These are phyloP conservation scores for Pan troglodytes DNA, from an alignment of 2,113 vertebrate species.

Conservation along the genomic window NHGRI_mPanTro3-v2.1_pri NC_072407.2:117113501-117114000, in stretches of 20 bases:
- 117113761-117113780: background rate
- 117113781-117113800: background rate
- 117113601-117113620: background rate
- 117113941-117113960: background rate
- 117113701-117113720: background rate
- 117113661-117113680: accelerated
- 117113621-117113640: background rate
- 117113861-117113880: background rate
- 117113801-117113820: background rate
- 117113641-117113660: too few species aligned
- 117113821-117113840: background rate
- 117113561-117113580: background rate
- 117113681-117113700: background rate
- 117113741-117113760: background rate
- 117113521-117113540: background rate
- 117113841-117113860: background rate
- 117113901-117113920: background rate
- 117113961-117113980: background rate
- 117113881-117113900: background rate
- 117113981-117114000: background rate
- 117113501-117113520: background rate
- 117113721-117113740: background rate
- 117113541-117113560: background rate
- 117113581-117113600: background rate
- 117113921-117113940: background rate